A percentile compares a stretch with the other conserved stretches of the same genome.
Conservation (phyloP, 1,140 invertebrate genomes). For the Tribolium madens region DNA sequence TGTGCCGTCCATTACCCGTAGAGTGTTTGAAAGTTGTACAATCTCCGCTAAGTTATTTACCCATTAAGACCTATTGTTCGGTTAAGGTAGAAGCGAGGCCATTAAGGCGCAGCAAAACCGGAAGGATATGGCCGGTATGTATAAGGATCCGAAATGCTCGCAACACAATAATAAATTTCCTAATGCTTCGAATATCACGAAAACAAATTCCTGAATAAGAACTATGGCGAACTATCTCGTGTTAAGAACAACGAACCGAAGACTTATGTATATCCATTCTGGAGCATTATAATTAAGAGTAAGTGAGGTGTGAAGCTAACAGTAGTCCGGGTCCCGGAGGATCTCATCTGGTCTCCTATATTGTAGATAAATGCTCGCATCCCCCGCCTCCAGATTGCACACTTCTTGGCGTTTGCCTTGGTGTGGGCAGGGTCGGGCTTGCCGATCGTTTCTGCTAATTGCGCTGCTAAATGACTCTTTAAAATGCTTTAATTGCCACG, state of each 20-base stretch:
- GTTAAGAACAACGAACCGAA: constrained; percentile 5
- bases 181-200: background rate
- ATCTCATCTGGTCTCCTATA: constrained; percentile 58
- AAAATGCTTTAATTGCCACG: constrained; percentile 35
- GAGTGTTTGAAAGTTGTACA: constrained; percentile 19
- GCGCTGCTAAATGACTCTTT: constrained; percentile 36
- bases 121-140: constrained; percentile 22
- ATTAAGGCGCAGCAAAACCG: constrained; percentile 27
- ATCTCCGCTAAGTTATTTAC: constrained; percentile 27
- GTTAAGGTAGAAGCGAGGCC: constrained; percentile 18
- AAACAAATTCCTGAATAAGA: constrained; percentile 36
- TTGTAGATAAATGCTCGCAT: constrained; percentile 57
- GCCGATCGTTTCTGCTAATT: constrained; percentile 36
- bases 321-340: constrained; percentile 55
- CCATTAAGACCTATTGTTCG: constrained; percentile 34
- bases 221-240: constrained; percentile 21
- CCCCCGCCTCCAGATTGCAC: constrained; percentile 54
- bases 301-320: constrained; percentile 63
- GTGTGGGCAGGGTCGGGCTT: constrained; percentile 4
- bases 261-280: constrained; percentile 9
- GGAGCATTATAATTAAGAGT: constrained; percentile 62
- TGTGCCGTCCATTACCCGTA: constrained; percentile 3
- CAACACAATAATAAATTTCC: constrained; percentile 31
- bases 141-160: constrained; percentile 15
- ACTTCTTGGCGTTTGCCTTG: constrained; percentile 38